Evolutionary conservation across 2,888 invertebrate genomes (phyloP).

Genomic region (Nomada goodeniana): DNA sequence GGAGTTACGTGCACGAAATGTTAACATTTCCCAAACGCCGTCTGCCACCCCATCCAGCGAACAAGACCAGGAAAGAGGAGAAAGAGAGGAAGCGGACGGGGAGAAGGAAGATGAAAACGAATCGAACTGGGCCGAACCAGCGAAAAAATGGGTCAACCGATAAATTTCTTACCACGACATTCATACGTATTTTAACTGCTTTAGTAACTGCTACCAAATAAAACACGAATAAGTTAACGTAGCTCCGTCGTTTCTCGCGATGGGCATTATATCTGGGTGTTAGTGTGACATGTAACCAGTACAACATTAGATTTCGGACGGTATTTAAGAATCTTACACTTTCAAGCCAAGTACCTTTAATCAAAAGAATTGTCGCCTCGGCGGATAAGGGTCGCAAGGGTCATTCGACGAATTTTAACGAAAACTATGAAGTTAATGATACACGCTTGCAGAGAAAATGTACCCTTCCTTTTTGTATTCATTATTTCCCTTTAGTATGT

Average conservation of each 20-base stretch:
- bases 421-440: slow-evolving; percentile 5
- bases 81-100: slow-evolving; percentile 85
- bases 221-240: slow-evolving; percentile 50
- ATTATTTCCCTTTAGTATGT: slow-evolving; percentile 8
- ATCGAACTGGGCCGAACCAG: slow-evolving; percentile 88
- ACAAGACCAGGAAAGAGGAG: slow-evolving; percentile 78
- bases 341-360: slow-evolving; percentile 39
- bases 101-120: slow-evolving; percentile 82
- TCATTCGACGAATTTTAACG: slow-evolving; percentile 19
- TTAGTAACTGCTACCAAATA: slow-evolving; percentile 81
- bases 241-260: slow-evolving; percentile 35
- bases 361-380: slow-evolving; percentile 33
- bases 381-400: slow-evolving; percentile 14
- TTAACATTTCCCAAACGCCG: slow-evolving; percentile 78
- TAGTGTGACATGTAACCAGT: slow-evolving; percentile 60
- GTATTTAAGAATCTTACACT: slow-evolving; percentile 51
- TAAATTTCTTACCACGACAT: slow-evolving; percentile 82
- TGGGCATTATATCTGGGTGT: slow-evolving; percentile 56
- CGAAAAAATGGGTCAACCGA: slow-evolving; percentile 89
- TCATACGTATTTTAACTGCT: slow-evolving; percentile 43
- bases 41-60: slow-evolving; percentile 77
- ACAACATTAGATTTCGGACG: slow-evolving; percentile 49
- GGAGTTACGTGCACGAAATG: slow-evolving; percentile 86
- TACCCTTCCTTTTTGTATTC: slow-evolving; percentile 13
- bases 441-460: slow-evolving; percentile 1